phyloP scores from a whole-genome alignment of 2,888 invertebrate genomes.

The Andrena camellia region DNA sequence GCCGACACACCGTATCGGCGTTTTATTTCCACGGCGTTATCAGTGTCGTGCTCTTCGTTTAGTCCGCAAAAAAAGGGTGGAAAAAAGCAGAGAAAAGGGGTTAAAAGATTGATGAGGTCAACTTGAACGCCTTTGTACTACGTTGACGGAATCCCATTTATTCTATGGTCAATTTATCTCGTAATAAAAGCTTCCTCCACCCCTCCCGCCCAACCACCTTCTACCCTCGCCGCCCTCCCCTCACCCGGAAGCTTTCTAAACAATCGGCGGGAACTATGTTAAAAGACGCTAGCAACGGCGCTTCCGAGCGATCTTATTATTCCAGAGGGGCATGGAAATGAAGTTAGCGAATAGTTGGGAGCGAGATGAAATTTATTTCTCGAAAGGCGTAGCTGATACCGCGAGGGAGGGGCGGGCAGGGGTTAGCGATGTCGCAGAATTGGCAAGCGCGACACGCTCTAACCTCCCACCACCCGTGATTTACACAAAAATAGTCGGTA shows the following conservation, averaged over 20 bases:
- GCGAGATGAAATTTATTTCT: constrained; percentile 38
- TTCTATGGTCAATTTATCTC: constrained; percentile 21
- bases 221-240: neutral
- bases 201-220: neutral
- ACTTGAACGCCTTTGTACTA: constrained; percentile 17
- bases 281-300: constrained; percentile 10
- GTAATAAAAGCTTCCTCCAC: constrained; percentile 20
- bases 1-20: constrained; percentile 21
- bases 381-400: constrained; percentile 9
- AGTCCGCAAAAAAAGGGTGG: neutral
- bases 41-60: constrained; percentile 11
- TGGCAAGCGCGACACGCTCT: constrained; percentile 48
- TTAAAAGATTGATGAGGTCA: constrained; percentile 43
- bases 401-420: neutral
- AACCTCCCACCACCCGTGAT: constrained; percentile 49
- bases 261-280: constrained; percentile 6
- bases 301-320: constrained; percentile 14
- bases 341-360: constrained; percentile 47
- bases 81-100: neutral
- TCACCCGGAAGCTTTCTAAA: constrained; percentile 23
- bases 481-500: constrained; percentile 37
- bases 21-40: constrained; percentile 25
- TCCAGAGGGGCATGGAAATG: constrained; percentile 27
- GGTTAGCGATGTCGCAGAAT: constrained; percentile 53
- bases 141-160: constrained; percentile 45